Conservation (phyloP, 2,797 vertebrate species). For the Oceanodroma leucorhoa region DNA sequence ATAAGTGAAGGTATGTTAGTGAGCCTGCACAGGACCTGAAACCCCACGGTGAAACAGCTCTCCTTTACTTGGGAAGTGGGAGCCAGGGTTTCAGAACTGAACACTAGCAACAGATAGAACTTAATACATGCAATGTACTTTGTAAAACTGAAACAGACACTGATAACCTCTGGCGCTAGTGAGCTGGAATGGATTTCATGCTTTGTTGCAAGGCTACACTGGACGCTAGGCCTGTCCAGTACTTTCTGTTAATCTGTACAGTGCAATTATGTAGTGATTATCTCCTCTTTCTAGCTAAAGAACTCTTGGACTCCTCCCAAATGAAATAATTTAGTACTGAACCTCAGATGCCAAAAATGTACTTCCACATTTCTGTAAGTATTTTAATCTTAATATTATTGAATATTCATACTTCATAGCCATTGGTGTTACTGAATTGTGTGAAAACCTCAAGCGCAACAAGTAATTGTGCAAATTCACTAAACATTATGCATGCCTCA, state of each 20-base stretch:
- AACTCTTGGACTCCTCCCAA: neutral
- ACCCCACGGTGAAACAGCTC: neutral
- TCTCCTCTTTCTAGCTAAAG: neutral
- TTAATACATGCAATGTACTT: neutral
- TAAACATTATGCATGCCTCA: neutral
- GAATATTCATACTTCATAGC: neutral
- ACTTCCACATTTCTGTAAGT: neutral
- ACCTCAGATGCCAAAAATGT: neutral
- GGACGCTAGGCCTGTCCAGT: neutral
- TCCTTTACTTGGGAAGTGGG: neutral
- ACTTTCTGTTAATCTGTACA: neutral
- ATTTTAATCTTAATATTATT: neutral
- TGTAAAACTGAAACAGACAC: neutral
- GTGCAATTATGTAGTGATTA: neutral
- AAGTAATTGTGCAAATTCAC: neutral
- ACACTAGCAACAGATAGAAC: neutral
- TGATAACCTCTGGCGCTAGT: neutral
- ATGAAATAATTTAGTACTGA: neutral
- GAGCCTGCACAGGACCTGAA: neutral
- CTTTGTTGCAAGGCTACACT: neutral
- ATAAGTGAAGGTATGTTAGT: neutral
- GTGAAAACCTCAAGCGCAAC: neutral
- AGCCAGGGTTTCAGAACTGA: neutral
- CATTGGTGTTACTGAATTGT: neutral
- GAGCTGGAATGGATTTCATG: neutral